Evolutionary conservation across 2,888 invertebrate genomes (phyloP).

Genomic region (Merodon equestris): DNA sequence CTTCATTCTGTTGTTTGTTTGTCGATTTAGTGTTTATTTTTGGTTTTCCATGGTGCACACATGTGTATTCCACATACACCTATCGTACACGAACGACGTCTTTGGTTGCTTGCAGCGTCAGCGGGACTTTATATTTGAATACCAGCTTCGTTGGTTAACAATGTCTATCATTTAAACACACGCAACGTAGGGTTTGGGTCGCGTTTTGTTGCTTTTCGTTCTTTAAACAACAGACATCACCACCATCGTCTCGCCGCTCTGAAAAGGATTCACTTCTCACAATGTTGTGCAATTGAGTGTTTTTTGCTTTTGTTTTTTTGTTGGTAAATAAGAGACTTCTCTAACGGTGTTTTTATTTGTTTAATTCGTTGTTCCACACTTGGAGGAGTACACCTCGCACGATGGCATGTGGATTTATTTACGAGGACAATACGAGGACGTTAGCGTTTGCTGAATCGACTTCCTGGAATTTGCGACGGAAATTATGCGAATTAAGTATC

Average conservation of each 20-base stretch:
- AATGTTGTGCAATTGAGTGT: slow-evolving; percentile 25
- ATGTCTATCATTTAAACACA: slow-evolving; percentile 49
- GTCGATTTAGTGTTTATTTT: slow-evolving; percentile 68
- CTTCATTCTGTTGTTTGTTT: slow-evolving; percentile 64
- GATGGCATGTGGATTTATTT: neutral
- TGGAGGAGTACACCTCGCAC: neutral
- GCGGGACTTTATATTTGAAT: slow-evolving; percentile 62
- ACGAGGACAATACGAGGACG: neutral
- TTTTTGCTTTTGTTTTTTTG: no score
- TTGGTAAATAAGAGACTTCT: slow-evolving; percentile 48
- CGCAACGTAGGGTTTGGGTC: slow-evolving; percentile 21
- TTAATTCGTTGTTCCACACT: slow-evolving; percentile 57
- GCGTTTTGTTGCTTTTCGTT: slow-evolving; percentile 24
- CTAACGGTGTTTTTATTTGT: slow-evolving; percentile 61
- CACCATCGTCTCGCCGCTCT: slow-evolving; percentile 13
- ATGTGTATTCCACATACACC: slow-evolving; percentile 17
- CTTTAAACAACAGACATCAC: no score
- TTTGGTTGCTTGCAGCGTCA: slow-evolving; percentile 55
- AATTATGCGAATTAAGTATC: slow-evolving; percentile 18
- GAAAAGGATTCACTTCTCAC: slow-evolving; percentile 38
- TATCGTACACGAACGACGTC: slow-evolving; percentile 30
- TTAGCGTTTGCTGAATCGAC: slow-evolving; percentile 6
- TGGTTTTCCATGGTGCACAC: slow-evolving; percentile 43
- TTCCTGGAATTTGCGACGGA: neutral
- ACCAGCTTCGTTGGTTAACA: slow-evolving; percentile 55